phyloP scores from a whole-genome alignment of 1,140 invertebrate genomes.

The Rhagoletis zephyria region DNA sequence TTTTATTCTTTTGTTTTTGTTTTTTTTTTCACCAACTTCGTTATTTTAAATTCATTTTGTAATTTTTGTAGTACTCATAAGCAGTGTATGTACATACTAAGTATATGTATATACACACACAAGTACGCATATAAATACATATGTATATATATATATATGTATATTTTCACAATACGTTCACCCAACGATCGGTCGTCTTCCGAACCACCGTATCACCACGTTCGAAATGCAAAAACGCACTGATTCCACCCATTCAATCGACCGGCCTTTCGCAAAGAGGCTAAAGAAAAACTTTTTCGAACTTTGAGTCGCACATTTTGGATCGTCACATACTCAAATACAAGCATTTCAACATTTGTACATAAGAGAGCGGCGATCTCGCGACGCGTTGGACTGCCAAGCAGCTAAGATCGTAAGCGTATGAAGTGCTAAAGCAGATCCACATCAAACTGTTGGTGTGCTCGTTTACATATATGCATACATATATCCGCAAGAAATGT shows the following conservation, averaged over 20 bases:
- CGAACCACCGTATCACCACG: neutral
- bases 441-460: neutral
- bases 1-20: neutral
- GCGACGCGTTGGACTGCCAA: neutral
- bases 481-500: no score
- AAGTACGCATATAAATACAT: neutral
- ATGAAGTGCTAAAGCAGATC: no score
- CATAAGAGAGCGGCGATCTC: neutral
- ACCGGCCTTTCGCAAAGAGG: conserved; percentile 29
- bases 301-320: neutral
- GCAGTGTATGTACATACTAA: neutral
- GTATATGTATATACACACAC: neutral
- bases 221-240: conserved; percentile 50
- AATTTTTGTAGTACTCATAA: conserved; percentile 6
- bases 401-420: neutral
- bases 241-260: conserved; percentile 42
- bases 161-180: neutral
- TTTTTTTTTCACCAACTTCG: neutral
- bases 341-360: neutral
- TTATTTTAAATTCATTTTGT: neutral
- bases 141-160: neutral
- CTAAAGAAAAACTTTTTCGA: conserved; percentile 36
- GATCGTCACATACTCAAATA: neutral
- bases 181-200: neutral
- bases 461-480: neutral